A percentile compares a stretch with the other conserved stretches of the same genome.
Conservation (phyloP, 37 sponge, comb jelly and placozoan genomes). For the Aphrocallistes beatrix region DNA sequence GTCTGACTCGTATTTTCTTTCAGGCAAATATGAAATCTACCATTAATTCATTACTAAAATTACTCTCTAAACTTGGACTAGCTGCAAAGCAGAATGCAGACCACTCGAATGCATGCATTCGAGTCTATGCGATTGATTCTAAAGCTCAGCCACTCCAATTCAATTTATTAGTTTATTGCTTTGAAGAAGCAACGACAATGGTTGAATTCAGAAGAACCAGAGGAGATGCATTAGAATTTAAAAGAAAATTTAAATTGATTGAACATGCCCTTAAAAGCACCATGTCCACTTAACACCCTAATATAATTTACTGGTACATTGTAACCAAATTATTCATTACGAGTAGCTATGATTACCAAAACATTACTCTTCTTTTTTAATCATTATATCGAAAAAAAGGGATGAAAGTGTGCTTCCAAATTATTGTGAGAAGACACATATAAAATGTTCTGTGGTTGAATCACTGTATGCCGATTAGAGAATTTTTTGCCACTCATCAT, state of each 20-base stretch:
- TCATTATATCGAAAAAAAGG: too few species aligned
- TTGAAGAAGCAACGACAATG: background rate
- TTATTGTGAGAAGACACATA: too few species aligned
- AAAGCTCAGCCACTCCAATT: background rate
- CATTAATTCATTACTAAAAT: background rate
- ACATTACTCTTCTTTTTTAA: too few species aligned
- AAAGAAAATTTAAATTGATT: background rate
- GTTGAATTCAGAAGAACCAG: constrained; percentile 6
- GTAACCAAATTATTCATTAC: too few species aligned
- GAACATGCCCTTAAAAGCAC: background rate
- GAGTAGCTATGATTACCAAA: too few species aligned
- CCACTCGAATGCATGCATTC: background rate
- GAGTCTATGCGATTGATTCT: background rate
- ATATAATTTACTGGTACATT: too few species aligned
- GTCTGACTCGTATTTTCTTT: background rate
- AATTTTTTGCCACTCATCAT: too few species aligned
- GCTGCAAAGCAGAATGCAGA: background rate
- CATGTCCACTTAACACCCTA: too few species aligned
- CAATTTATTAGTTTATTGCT: background rate
- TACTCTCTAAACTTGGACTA: background rate
- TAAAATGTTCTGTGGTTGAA: too few species aligned
- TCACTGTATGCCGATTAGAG: too few species aligned
- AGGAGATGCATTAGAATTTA: constrained; percentile 14
- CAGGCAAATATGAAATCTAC: background rate
- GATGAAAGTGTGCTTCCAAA: too few species aligned